phyloP scores from a whole-genome alignment of 1,140 invertebrate species.

The Brachionus paranguensis region DNA sequence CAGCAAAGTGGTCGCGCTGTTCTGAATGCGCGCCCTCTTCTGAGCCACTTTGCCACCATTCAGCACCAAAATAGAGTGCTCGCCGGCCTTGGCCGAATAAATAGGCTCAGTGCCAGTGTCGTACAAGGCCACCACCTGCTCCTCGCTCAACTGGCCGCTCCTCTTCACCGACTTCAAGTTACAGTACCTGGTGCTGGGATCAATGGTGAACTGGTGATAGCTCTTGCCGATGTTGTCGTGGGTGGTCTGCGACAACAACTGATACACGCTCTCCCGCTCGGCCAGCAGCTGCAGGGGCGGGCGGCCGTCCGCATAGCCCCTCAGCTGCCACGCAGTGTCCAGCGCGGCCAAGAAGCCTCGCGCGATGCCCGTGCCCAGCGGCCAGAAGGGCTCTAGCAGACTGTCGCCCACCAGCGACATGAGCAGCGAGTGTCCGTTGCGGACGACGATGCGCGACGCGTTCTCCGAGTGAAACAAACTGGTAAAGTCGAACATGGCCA shows the following conservation, averaged over 20 bases:
- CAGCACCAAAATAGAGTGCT: not conserved
- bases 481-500: conserved; percentile 99
- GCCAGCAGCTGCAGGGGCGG: conserved; percentile 50
- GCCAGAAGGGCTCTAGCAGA: conserved; percentile 93
- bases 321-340: conserved; percentile 90
- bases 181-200: conserved; percentile 68
- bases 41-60: not conserved
- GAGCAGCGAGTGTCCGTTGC: conserved; percentile 70
- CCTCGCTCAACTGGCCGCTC: not conserved
- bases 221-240: conserved; percentile 88
- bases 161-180: not conserved
- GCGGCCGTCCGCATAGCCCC: conserved; percentile 68
- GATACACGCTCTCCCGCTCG: conserved; percentile 88
- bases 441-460: conserved; percentile 70
- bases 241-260: conserved; percentile 82
- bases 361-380: conserved; percentile 92
- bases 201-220: conserved; percentile 76
- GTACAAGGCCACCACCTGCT: not conserved
- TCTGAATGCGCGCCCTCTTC: not conserved
- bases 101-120: not conserved
- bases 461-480: conserved; percentile 97
- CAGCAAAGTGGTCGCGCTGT: not conserved
- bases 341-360: conserved; percentile 89
- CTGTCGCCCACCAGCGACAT: conserved; percentile 89
- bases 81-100: not conserved